phyloP scores from a whole-genome alignment of 2,888 invertebrate species.

The Phyllotreta striolata region DNA sequence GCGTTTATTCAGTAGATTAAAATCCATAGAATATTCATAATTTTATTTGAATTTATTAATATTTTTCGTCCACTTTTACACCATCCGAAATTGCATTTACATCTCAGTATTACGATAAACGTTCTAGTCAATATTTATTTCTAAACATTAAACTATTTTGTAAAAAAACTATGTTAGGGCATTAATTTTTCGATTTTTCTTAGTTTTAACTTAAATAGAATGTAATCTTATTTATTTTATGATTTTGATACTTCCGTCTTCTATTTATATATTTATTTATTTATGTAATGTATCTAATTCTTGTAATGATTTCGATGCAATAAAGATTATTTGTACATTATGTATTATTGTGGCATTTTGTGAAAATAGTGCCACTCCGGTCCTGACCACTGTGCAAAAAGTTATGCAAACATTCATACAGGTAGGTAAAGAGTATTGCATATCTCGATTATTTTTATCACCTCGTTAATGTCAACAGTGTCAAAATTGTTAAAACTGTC shows the following conservation, averaged over 20 bases:
- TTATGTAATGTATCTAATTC: conserved; percentile 10
- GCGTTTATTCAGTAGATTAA: background rate
- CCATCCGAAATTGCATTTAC: conserved; percentile 2
- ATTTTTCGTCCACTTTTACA: conserved; percentile 13
- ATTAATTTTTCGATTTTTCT: conserved; percentile 4
- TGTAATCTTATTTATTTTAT: conserved; percentile 8
- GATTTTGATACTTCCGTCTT: background rate
- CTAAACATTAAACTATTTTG: conserved; percentile 13
- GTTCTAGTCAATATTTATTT: conserved; percentile 28
- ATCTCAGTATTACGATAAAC: conserved; percentile 29
- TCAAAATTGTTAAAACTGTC: background rate
- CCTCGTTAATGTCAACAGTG: conserved; percentile 16
- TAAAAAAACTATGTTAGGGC: background rate
- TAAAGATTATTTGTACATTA: conserved; percentile 20
- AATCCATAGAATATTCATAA: background rate
- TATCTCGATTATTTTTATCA: background rate
- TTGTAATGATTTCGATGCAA: conserved; percentile 11
- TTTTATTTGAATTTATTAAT: background rate
- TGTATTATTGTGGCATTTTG: background rate
- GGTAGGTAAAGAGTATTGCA: background rate
- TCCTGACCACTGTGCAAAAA: background rate
- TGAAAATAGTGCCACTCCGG: background rate
- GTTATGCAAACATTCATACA: conserved; percentile 8
- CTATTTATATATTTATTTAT: conserved; percentile 12
- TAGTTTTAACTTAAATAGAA: background rate